phyloP scores from a whole-genome alignment of 92 coral and sea anemone species.

The Actinostola sp. region DNA sequence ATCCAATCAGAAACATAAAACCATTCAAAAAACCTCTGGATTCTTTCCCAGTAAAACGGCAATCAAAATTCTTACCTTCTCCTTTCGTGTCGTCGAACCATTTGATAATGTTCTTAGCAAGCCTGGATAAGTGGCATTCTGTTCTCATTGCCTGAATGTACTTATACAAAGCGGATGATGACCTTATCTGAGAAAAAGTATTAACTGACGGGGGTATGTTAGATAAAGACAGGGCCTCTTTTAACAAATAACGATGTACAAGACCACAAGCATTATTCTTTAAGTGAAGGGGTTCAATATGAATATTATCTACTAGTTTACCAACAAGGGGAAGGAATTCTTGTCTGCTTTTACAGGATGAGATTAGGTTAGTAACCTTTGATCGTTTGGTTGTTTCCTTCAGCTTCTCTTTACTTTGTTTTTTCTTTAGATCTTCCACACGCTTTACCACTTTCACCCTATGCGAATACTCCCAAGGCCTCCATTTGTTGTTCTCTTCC shows the following conservation, averaged over 20 bases:
- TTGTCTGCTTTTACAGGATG: constrained; percentile 13
- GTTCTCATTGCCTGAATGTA: no score
- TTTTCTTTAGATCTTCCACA: no score
- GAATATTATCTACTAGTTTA: background rate
- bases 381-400: background rate
- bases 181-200: no score
- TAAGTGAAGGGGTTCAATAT: no score
- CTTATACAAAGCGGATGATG: no score
- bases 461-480: constrained; percentile 27
- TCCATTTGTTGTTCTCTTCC: constrained; percentile 16
- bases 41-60: constrained; percentile 59
- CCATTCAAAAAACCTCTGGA: constrained; percentile 42
- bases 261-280: no score
- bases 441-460: no score
- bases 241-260: no score
- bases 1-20: constrained; percentile 57
- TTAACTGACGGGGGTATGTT: no score
- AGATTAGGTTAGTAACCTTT: constrained; percentile 14
- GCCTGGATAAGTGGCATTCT: background rate
- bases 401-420: background rate
- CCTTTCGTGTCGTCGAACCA: constrained; percentile 54
- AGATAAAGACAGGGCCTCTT: no score
- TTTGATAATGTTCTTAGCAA: constrained; percentile 38
- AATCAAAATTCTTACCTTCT: constrained; percentile 48
- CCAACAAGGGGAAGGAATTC: constrained; percentile 37